Conservation (phyloP, 37 sponge, comb jelly and placozoan genomes). For the Haliclona indistincta region DNA sequence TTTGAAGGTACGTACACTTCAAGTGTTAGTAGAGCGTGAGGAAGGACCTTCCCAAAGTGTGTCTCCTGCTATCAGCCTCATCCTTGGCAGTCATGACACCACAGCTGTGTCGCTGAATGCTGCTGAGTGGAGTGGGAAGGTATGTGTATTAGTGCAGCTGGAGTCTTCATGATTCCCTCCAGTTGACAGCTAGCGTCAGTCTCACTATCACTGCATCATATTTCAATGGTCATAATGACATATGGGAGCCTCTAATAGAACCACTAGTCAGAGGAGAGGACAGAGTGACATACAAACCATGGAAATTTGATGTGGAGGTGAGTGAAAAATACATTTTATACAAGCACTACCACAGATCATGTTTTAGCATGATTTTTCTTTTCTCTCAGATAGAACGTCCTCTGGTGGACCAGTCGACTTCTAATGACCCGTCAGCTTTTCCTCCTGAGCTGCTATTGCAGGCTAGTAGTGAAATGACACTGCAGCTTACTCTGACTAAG, state of each 20-base stretch:
- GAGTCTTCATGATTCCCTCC: neutral
- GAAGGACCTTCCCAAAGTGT: neutral
- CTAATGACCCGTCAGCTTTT: neutral
- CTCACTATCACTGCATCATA: constrained; percentile 42
- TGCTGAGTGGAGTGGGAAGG: neutral
- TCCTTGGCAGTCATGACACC: neutral
- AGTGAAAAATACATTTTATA: neutral
- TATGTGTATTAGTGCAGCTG: neutral
- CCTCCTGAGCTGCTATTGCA: constrained; percentile 31
- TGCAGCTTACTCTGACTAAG: constrained; percentile 67
- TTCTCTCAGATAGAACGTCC: no score
- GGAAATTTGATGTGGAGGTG: constrained; percentile 30
- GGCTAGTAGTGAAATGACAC: constrained; percentile 25
- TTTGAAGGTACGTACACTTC: neutral
- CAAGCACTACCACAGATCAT: neutral
- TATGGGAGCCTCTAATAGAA: constrained; percentile 75
- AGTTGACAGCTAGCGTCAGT: constrained; percentile 33
- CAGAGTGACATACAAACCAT: constrained; percentile 12
- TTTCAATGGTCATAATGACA: constrained; percentile 37
- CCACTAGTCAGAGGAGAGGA: constrained; percentile 40
- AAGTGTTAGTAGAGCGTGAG: neutral
- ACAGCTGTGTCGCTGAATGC: neutral
- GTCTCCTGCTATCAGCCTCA: neutral
- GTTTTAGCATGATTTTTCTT: no score
- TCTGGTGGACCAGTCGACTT: no score